Evolutionary conservation across 2,113 vertebrate genomes (phyloP), one percentile per base, ranked within the genome.

Genomic region (Zosterops pallidus): DNA sequence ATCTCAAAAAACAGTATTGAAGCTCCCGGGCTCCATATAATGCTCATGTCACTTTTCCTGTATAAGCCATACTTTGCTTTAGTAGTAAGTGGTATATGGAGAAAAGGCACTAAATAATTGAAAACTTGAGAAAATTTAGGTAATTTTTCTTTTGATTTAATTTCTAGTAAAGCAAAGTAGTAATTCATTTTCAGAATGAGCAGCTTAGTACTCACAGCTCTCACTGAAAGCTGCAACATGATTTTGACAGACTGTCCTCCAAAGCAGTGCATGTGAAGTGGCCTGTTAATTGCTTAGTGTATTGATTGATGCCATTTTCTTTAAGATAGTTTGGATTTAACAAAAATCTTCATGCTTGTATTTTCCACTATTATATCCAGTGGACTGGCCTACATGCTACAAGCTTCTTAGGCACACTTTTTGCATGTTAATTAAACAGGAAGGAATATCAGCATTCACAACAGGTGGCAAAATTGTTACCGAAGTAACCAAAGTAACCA

Each of bases 111-210:
- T 0, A 86, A 81, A 53, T 56, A 52, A 37, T 41, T 64, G 29
- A 41, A 78, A 94, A 65, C 41, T 53, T 1, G 0, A 37, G 28
- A 1, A 35, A 37, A n/a, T 87, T 35, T 33, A 84, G 42, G 26
- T 37, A 78, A 5, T 62, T 68, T 94, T 79, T 57, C 12, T 63
- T 79, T 60, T 80, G 8, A 24, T 31, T 74, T 77, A 28, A 37
- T 77, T 86, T 72, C 22, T 89, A 78, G 39, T 76, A 50, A 88
- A 93, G 42, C 26, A 53, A 84, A 53, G 25, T 29, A 71, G 25
- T 64, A 90, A 74, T 91, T 93, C 3, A 60, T 90, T 96, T 94
- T 96, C 47, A 88, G 79, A 85, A 91, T 86, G 87, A 95, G 60
- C n/a, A 84, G 28, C 59, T 37, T 52, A 12, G 49, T 67, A 91